Evolutionary conservation across 2,888 invertebrate genomes (phyloP).

Genomic region (Lepetodrilus schrolli): DNA sequence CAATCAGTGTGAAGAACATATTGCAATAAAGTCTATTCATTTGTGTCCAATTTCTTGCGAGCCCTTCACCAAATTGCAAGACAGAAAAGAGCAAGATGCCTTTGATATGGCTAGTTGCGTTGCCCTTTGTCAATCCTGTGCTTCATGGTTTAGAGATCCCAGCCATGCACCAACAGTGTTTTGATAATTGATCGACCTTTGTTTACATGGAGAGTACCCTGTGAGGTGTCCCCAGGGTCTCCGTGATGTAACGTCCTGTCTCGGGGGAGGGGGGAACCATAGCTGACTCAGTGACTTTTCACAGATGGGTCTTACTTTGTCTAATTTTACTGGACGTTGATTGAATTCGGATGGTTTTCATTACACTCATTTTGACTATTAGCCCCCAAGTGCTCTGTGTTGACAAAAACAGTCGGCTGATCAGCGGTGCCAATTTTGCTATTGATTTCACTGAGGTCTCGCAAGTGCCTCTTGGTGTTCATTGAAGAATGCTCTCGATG

Average conservation of each 20-base stretch:
- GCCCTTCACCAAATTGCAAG: slow-evolving; percentile 3
- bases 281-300: slow-evolving; percentile 1
- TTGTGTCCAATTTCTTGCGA: slow-evolving; percentile 16
- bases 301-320: slow-evolving; percentile 19
- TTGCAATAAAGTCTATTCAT: slow-evolving; percentile 24
- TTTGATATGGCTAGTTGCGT: slow-evolving; percentile 2
- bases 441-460: slow-evolving; percentile 7
- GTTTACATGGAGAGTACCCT: slow-evolving; percentile 9
- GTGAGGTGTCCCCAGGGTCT: background rate
- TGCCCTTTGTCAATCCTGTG: slow-evolving; percentile 13
- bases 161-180: background rate
- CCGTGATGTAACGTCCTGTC: slow-evolving; percentile 14
- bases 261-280: slow-evolving; percentile 4
- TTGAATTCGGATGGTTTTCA: slow-evolving; percentile 26
- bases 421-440: slow-evolving; percentile 5
- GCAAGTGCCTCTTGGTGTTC: background rate
- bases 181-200: slow-evolving; percentile 25
- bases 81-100: slow-evolving; percentile 12
- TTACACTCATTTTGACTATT: slow-evolving; percentile 25
- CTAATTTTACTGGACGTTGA: slow-evolving; percentile 25
- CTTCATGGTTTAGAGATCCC: background rate
- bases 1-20: slow-evolving; percentile 19
- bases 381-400: slow-evolving; percentile 19
- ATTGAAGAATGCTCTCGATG: slow-evolving; percentile 10
- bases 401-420: slow-evolving; percentile 26